Conservation (phyloP, 2,888 invertebrate genomes). For the Spatulosminthurus flaviceps region DNA sequence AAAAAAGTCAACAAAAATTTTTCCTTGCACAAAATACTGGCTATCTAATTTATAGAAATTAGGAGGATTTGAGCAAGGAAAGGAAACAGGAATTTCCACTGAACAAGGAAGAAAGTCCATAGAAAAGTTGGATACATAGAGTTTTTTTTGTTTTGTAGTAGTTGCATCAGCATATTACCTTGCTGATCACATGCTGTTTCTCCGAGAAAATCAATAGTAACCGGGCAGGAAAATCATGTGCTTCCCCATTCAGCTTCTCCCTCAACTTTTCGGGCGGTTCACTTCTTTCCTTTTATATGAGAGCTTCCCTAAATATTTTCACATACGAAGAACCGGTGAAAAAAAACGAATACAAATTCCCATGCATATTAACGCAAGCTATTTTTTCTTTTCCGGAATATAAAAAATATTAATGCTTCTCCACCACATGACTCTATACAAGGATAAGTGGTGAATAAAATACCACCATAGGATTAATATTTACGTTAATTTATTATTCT, state of each 20-base stretch:
- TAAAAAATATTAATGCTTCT: too few species aligned
- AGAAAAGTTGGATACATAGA: neutral
- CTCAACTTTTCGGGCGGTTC: slow-evolving; percentile 28
- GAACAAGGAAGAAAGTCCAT: slow-evolving; percentile 12
- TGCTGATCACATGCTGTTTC: slow-evolving; percentile 31
- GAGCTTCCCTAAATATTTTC: neutral
- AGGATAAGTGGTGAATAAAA: too few species aligned
- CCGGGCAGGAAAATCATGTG: slow-evolving; percentile 41
- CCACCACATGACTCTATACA: too few species aligned
- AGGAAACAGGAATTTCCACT: neutral
- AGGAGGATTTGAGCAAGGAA: neutral
- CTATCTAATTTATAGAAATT: too few species aligned
- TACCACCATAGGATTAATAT: too few species aligned
- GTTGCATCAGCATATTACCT: slow-evolving; percentile 1
- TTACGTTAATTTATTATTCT: too few species aligned
- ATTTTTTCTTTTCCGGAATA: too few species aligned
- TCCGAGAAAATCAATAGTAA: slow-evolving; percentile 32
- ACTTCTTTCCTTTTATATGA: neutral
- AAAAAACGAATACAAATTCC: too few species aligned
- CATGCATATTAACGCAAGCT: too few species aligned
- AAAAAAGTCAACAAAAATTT: too few species aligned
- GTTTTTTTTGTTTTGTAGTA: neutral
- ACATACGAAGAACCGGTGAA: too few species aligned
- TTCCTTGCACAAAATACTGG: too few species aligned
- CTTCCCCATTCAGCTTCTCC: slow-evolving; percentile 36